Conservation (phyloP, 92 coral and sea anemone genomes). For the Muricea muricata region DNA sequence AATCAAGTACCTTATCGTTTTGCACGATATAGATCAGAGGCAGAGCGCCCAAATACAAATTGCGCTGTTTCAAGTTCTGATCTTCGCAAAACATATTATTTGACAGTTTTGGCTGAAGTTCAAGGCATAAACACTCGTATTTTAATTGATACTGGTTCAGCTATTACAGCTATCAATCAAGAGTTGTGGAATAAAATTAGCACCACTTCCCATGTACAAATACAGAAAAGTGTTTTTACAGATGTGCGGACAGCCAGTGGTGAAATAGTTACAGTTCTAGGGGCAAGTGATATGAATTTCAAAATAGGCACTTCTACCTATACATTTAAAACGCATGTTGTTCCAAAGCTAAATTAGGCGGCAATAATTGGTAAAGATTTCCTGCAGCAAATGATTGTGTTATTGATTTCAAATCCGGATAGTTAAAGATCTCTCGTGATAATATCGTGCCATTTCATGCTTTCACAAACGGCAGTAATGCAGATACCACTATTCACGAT, state of each 20-base stretch:
- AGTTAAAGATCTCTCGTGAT: background rate
- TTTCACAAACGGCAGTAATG: too few relatives aligned
- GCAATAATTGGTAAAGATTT: slow-evolving; percentile 72
- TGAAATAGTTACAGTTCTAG: background rate
- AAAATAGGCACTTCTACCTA: background rate
- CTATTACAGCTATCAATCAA: background rate
- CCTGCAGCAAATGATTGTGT: slow-evolving; percentile 47
- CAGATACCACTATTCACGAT: background rate
- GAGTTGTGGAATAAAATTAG: background rate
- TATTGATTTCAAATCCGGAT: slow-evolving; percentile 40
- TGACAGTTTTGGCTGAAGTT: background rate
- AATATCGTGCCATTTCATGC: background rate
- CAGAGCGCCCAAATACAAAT: background rate
- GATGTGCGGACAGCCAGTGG: background rate
- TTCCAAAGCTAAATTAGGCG: slow-evolving; percentile 52
- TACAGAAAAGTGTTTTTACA: background rate
- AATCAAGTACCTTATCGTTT: background rate
- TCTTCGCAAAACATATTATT: background rate
- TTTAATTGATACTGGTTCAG: background rate
- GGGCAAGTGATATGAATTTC: background rate
- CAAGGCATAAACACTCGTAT: background rate
- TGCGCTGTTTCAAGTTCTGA: background rate
- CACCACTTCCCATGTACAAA: background rate
- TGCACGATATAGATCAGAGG: background rate
- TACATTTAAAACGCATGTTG: slow-evolving; percentile 2